Evolutionary conservation across 2,113 vertebrate genomes (phyloP).

Genomic region (Mastomys natalensis): DNA sequence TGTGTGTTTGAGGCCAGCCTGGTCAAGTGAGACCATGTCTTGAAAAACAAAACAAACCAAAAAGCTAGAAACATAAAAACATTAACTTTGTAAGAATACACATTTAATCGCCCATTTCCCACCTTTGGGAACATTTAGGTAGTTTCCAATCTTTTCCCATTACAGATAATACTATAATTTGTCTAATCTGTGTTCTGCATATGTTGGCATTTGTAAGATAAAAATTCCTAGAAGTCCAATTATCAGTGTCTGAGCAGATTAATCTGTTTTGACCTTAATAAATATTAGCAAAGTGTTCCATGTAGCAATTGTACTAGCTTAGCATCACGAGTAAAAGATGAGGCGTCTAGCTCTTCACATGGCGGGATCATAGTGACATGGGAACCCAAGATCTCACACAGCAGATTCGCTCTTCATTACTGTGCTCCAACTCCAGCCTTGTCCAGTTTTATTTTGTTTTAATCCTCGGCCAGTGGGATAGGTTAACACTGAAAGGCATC

Average conservation of each 20-base stretch:
- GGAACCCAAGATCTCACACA: not conserved
- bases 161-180: slow-evolving; percentile 30
- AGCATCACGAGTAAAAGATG: not conserved
- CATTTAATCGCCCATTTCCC: not conserved
- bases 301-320: not conserved
- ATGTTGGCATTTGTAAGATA: slow-evolving; percentile 16
- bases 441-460: not conserved
- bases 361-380: not conserved
- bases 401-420: not conserved
- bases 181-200: slow-evolving; percentile 41
- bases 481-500: not conserved
- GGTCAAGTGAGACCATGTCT: not conserved
- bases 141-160: slow-evolving; percentile 45
- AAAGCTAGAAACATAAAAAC: not conserved
- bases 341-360: not conserved
- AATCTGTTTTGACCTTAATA: not conserved
- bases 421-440: not conserved
- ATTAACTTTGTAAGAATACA: not conserved
- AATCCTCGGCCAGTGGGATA: not conserved
- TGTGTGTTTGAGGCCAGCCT: not conserved
- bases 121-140: not conserved
- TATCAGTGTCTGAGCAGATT: not conserved
- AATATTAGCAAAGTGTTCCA: not conserved
- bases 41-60: not conserved
- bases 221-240: slow-evolving; percentile 41